Evolutionary conservation across 2,113 vertebrate species (phyloP).

Genomic region (Sceloporus undulatus): DNA sequence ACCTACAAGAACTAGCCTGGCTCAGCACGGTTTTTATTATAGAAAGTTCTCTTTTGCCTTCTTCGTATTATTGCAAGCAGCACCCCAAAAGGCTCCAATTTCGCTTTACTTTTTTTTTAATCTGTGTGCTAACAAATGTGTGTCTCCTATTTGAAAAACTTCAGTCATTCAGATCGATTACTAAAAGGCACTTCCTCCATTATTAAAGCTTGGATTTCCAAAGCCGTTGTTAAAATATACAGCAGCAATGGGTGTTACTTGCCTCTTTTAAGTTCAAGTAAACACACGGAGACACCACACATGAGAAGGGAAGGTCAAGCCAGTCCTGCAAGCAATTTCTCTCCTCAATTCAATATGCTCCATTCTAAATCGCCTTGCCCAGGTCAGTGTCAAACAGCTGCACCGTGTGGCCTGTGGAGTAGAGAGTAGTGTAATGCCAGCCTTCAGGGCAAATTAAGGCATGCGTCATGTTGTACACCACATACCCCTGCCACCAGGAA

Average conservation of each 20-base stretch:
- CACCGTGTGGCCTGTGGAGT: too few relatives aligned
- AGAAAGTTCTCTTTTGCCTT: constrained; percentile 41
- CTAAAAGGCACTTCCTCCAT: background rate
- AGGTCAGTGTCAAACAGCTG: too few relatives aligned
- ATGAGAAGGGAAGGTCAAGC: background rate
- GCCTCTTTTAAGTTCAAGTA: background rate
- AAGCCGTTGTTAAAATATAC: background rate
- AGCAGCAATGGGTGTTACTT: background rate
- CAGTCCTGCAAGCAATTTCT: background rate
- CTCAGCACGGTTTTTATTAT: constrained; percentile 43
- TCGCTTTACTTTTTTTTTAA: background rate
- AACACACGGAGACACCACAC: background rate
- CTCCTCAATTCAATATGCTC: background rate
- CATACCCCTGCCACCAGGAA: too few relatives aligned
- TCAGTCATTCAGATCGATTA: background rate
- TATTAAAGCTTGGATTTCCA: too few relatives aligned
- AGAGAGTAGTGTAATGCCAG: too few relatives aligned
- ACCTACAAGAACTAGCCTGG: background rate
- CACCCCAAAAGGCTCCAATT: constrained; percentile 37
- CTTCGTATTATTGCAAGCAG: constrained; percentile 19
- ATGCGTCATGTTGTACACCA: too few relatives aligned
- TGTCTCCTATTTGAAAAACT: background rate
- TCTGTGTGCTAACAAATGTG: background rate
- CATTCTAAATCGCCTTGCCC: too few relatives aligned
- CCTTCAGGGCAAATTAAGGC: too few relatives aligned